Percentiles rank a stretch among this genome's conserved stretches.
phyloP scores from a whole-genome alignment of 2,113 vertebrate species.

The Sprattus sprattus region DNA sequence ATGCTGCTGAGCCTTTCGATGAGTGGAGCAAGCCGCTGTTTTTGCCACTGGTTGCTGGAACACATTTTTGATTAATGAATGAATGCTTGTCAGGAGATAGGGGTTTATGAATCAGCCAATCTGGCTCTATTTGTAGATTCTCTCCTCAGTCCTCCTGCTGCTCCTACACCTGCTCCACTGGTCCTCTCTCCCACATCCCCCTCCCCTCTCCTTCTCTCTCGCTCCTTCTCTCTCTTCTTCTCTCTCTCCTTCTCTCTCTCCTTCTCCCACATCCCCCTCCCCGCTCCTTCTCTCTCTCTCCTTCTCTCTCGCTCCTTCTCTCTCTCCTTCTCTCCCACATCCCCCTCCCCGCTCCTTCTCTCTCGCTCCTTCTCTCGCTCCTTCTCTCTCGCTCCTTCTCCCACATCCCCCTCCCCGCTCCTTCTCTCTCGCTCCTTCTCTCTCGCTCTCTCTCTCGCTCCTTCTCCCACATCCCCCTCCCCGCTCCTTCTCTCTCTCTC shows the following conservation, averaged over 20 bases:
- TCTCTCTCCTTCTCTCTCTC: not conserved
- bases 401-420: too few relatives aligned
- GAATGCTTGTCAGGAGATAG: constrained; percentile 44
- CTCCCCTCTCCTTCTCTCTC: not conserved
- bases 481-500: too few relatives aligned
- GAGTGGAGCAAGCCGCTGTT: not conserved
- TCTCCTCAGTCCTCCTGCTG: constrained; percentile 33
- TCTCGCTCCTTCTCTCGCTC: not conserved
- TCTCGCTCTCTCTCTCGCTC: too few relatives aligned
- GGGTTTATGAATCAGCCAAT: constrained; percentile 45
- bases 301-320: not conserved
- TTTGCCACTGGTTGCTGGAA: not conserved
- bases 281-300: not conserved
- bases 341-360: too few relatives aligned
- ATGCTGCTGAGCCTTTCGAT: not conserved
- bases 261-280: too few relatives aligned
- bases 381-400: not conserved
- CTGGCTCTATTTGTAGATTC: constrained; percentile 32
- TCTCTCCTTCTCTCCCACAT: too few relatives aligned
- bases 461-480: too few relatives aligned
- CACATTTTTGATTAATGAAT: constrained; percentile 27
- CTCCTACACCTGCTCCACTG: constrained; percentile 50
- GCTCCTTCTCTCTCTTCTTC: not conserved
- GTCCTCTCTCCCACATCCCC: constrained; percentile 19
- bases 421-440: not conserved